Conservation (phyloP, 23 tunicate species). For the Diplosoma virens region DNA sequence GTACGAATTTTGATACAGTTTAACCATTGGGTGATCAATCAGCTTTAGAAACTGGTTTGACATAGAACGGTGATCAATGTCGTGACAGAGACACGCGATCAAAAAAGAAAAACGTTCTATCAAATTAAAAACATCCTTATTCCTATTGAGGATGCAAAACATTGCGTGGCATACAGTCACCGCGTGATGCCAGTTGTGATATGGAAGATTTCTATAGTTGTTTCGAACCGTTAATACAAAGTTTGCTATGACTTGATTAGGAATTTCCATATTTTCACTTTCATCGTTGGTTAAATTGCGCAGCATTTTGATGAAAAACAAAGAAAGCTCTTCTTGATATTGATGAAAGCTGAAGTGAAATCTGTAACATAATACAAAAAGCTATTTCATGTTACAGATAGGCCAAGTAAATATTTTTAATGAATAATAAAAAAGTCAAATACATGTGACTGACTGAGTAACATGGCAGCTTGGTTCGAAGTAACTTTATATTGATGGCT, state of each 20-base stretch:
- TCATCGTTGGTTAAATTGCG: constrained; percentile 6
- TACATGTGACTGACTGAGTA: too few relatives aligned
- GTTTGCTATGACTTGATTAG: constrained; percentile 30
- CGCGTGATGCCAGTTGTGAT: constrained; percentile 90
- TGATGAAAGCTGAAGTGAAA: constrained; percentile 40
- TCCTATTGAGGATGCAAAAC: constrained; percentile 62
- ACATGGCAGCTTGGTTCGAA: too few relatives aligned
- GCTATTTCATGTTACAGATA: too few relatives aligned
- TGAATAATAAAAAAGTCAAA: too few relatives aligned
- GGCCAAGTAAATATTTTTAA: too few relatives aligned
- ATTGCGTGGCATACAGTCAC: constrained; percentile 76
- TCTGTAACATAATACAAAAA: too few relatives aligned
- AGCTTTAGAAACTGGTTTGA: constrained; percentile 66
- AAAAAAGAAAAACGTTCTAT: constrained; percentile 50
- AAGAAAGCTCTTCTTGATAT: constrained; percentile 35
- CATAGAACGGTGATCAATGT: constrained; percentile 69
- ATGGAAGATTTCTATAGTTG: constrained; percentile 59
- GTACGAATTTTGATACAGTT: constrained; percentile 65
- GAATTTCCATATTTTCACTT: background rate
- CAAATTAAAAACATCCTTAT: constrained; percentile 32
- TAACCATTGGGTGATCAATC: constrained; percentile 47
- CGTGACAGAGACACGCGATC: constrained; percentile 67
- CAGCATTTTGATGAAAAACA: constrained; percentile 55
- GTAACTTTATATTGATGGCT: too few relatives aligned
- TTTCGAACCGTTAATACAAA: constrained; percentile 56